These are phyloP conservation scores for Leptinotarsa rubiginosa DNA, from an alignment of 2,888 invertebrate genomes.

Conservation along the genomic window DNA sequence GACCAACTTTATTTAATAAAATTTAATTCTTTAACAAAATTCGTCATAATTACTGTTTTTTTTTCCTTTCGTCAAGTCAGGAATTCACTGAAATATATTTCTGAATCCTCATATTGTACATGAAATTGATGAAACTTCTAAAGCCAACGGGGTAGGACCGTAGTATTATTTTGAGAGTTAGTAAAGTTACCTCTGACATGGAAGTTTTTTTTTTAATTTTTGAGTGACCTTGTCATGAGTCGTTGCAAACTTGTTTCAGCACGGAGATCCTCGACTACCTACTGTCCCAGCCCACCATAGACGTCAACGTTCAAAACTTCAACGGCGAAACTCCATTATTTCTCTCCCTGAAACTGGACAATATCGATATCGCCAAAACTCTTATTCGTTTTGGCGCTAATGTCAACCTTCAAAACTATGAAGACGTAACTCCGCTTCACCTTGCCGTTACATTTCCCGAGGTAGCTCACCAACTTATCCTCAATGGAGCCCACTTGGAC, in stretches of 20 bases:
- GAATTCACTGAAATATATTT: background rate
- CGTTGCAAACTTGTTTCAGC: constrained; percentile 44
- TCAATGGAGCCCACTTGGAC: constrained; percentile 54
- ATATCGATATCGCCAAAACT: constrained; percentile 41
- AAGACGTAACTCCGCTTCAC: constrained; percentile 54
- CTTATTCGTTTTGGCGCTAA: constrained; percentile 53
- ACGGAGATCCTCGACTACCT: constrained; percentile 51
- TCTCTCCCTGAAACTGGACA: constrained; percentile 45
- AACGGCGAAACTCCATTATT: constrained; percentile 53
- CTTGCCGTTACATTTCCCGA: constrained; percentile 47
- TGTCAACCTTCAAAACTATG: constrained; percentile 50
- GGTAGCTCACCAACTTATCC: constrained; percentile 49
- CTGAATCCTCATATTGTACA: background rate
- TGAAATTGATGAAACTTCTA: too few relatives aligned
- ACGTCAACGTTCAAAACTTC: constrained; percentile 52
- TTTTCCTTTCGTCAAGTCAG: too few relatives aligned
- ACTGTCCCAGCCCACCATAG: constrained; percentile 45
- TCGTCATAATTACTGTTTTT: too few relatives aligned
- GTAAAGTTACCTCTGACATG: too few relatives aligned
- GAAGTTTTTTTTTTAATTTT: too few relatives aligned
- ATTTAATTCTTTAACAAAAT: too few relatives aligned
- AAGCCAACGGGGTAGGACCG: too few relatives aligned
- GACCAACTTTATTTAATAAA: too few relatives aligned
- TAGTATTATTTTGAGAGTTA: too few relatives aligned
- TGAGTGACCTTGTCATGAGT: too few relatives aligned